A percentile compares a stretch with the other conserved stretches of the same genome.
Conservation (phyloP, 2,113 vertebrate genomes). For the Prolemur simus region DNA sequence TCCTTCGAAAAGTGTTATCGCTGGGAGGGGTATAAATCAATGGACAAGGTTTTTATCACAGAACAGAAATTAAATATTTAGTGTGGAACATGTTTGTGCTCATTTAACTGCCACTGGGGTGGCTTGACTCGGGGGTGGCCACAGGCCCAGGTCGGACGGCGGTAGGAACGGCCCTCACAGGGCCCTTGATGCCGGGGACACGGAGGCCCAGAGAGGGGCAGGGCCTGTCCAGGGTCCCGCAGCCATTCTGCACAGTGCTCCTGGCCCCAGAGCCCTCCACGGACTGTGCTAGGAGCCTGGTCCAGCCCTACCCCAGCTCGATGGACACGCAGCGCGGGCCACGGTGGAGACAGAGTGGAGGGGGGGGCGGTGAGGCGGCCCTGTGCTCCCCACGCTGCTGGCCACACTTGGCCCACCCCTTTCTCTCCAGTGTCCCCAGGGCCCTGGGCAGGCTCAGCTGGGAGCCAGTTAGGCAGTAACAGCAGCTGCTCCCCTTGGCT, state of each 20-base stretch:
- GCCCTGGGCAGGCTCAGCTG: accelerated
- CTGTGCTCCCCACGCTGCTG: no score
- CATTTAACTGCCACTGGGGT: slow-evolving; percentile 78
- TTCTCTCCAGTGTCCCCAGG: accelerated
- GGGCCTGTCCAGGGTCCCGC: accelerated
- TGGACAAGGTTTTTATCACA: slow-evolving; percentile 86
- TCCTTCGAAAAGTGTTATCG: slow-evolving; percentile 82
- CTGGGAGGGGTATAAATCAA: slow-evolving; percentile 88
- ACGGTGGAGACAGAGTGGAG: no score
- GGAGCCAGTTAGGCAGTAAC: accelerated
- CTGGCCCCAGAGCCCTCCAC: neutral
- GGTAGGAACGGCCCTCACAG: neutral
- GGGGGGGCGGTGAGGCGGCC: neutral
- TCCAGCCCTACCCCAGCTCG: accelerated
- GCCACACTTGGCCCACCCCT: accelerated
- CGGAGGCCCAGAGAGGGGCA: neutral
- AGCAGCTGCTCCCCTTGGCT: accelerated
- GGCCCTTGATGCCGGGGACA: neutral
- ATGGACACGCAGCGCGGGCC: accelerated
- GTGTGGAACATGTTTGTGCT: slow-evolving; percentile 81
- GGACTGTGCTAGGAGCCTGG: accelerated
- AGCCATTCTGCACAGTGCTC: neutral
- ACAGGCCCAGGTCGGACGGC: neutral
- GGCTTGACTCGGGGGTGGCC: neutral
- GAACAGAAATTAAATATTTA: slow-evolving; percentile 88